Evolutionary conservation across 2,888 invertebrate genomes (phyloP).

Genomic region (Embidobia sp.): DNA sequence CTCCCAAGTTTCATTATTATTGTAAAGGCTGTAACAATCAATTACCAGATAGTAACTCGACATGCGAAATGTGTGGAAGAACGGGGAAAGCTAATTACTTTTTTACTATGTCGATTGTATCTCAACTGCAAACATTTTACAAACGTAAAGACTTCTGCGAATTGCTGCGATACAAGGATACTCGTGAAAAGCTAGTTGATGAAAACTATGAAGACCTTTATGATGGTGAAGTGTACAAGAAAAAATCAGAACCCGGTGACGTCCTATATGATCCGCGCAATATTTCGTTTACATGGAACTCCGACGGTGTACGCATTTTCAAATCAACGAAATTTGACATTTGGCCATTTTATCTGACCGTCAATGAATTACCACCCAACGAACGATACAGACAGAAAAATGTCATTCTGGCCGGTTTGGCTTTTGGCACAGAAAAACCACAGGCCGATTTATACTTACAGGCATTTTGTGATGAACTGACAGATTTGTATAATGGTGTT

Average conservation of each 20-base stretch:
- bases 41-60: too few relatives aligned
- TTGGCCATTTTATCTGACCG: conserved; percentile 1
- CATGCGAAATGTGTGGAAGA: too few relatives aligned
- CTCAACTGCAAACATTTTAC: too few relatives aligned
- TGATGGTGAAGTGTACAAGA: neutral
- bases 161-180: too few relatives aligned
- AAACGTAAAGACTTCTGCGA: too few relatives aligned
- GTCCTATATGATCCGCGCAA: neutral
- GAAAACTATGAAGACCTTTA: conserved; percentile 2
- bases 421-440: neutral
- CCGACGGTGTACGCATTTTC: neutral
- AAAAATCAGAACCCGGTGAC: neutral
- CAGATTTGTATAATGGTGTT: neutral
- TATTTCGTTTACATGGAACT: neutral
- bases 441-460: neutral
- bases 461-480: neutral
- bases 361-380: neutral
- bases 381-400: neutral
- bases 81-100: too few relatives aligned
- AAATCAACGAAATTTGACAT: neutral
- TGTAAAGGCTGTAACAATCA: too few relatives aligned
- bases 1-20: too few relatives aligned
- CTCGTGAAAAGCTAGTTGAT: too few relatives aligned
- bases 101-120: too few relatives aligned
- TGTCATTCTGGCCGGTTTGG: conserved; percentile 10